Conservation (phyloP, 2,113 vertebrate species). For the Dromiciops gliroides region DNA sequence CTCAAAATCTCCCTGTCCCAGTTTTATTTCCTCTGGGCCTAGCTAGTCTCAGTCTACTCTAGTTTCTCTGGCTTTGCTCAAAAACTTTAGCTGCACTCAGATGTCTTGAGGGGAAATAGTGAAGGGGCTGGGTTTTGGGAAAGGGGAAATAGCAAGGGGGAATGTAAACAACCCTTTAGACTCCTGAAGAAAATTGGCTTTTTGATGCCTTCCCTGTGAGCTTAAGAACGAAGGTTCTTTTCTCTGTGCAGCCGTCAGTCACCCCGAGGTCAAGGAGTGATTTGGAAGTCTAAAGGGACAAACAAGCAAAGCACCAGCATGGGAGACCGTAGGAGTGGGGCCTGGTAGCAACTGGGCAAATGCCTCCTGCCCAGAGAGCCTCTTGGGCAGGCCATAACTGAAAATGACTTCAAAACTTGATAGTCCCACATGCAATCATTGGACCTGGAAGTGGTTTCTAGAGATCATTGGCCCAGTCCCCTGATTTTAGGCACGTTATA, state of each 20-base stretch:
- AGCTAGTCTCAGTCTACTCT: neutral
- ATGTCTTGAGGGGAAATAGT: neutral
- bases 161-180: neutral
- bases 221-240: neutral
- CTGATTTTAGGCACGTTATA: neutral
- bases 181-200: neutral
- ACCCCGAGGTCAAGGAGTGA: neutral
- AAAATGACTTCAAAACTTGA: neutral
- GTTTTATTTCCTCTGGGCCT: neutral
- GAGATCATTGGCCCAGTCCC: neutral
- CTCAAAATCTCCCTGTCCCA: neutral
- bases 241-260: neutral
- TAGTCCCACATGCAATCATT: neutral
- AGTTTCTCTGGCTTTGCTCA: neutral
- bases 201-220: neutral
- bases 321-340: neutral
- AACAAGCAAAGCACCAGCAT: neutral
- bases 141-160: neutral
- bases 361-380: neutral
- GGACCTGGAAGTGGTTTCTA: neutral
- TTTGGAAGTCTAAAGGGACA: neutral
- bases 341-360: neutral
- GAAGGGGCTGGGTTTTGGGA: neutral
- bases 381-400: too few species aligned
- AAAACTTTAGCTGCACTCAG: neutral